Base-by-base conservation (phyloP, 2,797 vertebrate genomes). In the Ctenosaura bakeri region DNA sequence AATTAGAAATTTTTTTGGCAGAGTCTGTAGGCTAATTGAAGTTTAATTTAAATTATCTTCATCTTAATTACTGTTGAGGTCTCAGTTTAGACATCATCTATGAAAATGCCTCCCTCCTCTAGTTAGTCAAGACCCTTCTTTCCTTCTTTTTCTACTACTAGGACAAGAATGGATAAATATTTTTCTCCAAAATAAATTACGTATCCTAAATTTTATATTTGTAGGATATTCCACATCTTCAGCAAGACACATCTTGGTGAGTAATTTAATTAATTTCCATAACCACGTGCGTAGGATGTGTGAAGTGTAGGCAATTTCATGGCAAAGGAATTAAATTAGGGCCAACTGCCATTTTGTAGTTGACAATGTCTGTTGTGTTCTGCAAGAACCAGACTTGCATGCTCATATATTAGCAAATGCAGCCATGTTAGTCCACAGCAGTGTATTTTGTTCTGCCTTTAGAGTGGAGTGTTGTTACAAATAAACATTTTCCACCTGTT, bases 401-500 rank as follows among this genome's bases (percentile, higher is more conserved):
- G 74, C 74, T 90, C 54, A 87, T 18, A 86, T 9, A 52, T 95
- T 95, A 92, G 86, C 93, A 92, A 94, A 95, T 95, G 93, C 94
- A 95, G 94, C 92, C 92, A 90, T 94, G 95, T 94, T 95, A 93
- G 92, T 83, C 94, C 93, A 93, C 95, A 90, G 94, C 95, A 92
- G 94, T 94, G 94, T 94, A 94, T 94, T 80, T 93, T 94, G 92
- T 95, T 95, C 94, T 95, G 95, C 94, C 93, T 95, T 96, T 95
- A 95, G 95, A 95, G 93, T 91, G 92, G 95, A 94, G 93, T 69
- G 96, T 92, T 96, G 96, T 95, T 96, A 94, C 96, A 96, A 95
- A 96, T 94, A 95, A 96, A 96, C 96, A 95, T 96, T 95, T 96
- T 96, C 95, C 96, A 96, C 96, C 96, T 96, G 96, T 96, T 96